Evolutionary conservation across 2,797 vertebrate genomes (phyloP).

Genomic region (Syngnathus rostellatus): DNA sequence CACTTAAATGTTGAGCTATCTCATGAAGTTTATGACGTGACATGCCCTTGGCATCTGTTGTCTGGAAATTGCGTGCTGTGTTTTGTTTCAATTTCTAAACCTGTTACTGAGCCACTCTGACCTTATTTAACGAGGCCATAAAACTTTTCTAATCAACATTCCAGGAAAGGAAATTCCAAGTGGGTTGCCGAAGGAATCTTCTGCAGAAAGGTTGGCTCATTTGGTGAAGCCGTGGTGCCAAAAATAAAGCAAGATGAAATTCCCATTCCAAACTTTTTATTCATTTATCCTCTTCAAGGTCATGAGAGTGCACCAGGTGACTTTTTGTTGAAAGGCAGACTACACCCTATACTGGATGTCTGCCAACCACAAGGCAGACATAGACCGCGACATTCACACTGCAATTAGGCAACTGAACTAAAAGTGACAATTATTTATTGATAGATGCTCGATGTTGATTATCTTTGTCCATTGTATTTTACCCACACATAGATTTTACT

Average conservation of each 20-base stretch:
- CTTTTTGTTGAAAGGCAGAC: too few relatives aligned
- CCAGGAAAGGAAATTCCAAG: background rate
- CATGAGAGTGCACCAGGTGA: too few relatives aligned
- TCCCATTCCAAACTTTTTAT: background rate
- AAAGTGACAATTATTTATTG: too few relatives aligned
- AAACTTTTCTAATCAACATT: constrained; percentile 1
- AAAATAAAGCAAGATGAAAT: background rate
- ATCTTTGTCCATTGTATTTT: too few relatives aligned
- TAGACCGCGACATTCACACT: too few relatives aligned
- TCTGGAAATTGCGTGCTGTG: background rate
- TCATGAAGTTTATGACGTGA: background rate
- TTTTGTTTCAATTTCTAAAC: background rate
- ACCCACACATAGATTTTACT: too few relatives aligned
- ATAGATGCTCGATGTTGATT: too few relatives aligned
- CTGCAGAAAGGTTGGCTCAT: background rate
- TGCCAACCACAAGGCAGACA: too few relatives aligned
- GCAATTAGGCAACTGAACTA: too few relatives aligned
- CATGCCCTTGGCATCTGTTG: background rate
- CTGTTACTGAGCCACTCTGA: constrained; percentile 1
- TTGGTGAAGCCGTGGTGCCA: background rate
- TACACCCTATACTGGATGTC: too few relatives aligned
- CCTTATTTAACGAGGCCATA: background rate
- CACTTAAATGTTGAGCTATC: background rate
- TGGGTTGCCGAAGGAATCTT: background rate
- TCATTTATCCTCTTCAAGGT: too few relatives aligned